Base-by-base conservation (phyloP, 1,140 invertebrate species). In the Procambarus virginalis region DNA sequence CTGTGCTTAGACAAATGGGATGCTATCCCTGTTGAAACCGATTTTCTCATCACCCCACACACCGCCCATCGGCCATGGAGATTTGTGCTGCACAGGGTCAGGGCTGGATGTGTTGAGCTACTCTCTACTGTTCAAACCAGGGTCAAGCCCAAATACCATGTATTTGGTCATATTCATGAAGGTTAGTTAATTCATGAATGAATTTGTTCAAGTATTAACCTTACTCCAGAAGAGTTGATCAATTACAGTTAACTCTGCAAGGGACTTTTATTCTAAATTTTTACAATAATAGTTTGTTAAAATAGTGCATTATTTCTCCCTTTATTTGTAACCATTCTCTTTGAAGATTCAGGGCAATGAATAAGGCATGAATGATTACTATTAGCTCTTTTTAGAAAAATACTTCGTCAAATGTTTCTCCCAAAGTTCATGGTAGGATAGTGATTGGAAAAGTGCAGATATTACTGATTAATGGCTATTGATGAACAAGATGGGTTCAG, bases 121-220 rank as follows among this genome's bases (percentile, higher is more conserved):
- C 94, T 98, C 20, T 94, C 95, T 60, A 97, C 96, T 2, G 95
- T 98, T 2, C 97, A 97, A 93, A 94, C 96, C 91, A 94, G 97
- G 77, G 95, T 98, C 5, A 95, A 96, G 93, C 97, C 97, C 60
- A 97, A 97, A 93, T 97, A 97, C 94, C 97, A 98, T 93, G 95
- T 98, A 14, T 98, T 97, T 94, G 97, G 97, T 1, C 97, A 98
- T 93, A 96, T 98, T 79, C 97, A 98, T 94, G 97, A 98, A 95
- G 97, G 96, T 96, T 93, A 89, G 86, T 79, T 64, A 64, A 64
- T 64, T 55, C 20, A 51, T 22, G 12, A 73, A 64, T 10, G 60
- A 14, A 17, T 64, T 64, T 34, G 34, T 34, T 55, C 51, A 55
- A 55, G 51, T 55, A 55, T 8, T 55, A 8, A 55, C 8, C 51